Evolutionary conservation across 2,113 vertebrate species (phyloP).

Genomic region (Todiramphus chloris): DNA sequence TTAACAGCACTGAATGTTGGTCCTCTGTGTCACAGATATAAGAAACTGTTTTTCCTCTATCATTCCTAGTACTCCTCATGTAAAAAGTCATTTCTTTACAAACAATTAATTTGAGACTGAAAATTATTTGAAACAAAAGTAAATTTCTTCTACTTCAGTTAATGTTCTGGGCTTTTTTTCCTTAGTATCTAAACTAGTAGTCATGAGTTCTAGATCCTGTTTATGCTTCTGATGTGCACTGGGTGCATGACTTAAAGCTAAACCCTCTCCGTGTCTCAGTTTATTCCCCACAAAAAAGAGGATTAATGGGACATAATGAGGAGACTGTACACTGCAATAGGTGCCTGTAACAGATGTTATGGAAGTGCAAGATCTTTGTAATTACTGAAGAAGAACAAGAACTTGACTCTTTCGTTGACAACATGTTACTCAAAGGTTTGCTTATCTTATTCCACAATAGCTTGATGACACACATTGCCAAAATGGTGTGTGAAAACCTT

Average conservation of each 20-base stretch:
- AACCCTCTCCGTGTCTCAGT: neutral
- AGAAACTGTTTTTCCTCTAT: neutral
- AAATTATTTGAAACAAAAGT: neutral
- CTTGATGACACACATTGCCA: neutral
- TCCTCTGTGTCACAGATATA: neutral
- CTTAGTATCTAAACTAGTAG: neutral
- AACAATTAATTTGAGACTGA: neutral
- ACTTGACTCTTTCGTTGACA: neutral
- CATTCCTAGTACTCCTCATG: neutral
- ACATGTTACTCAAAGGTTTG: neutral
- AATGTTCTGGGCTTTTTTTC: too few relatives aligned
- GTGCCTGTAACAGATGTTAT: neutral
- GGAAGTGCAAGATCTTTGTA: neutral
- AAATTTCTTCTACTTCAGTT: neutral
- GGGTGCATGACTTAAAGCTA: neutral
- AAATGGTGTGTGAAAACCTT: neutral
- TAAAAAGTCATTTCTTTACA: neutral
- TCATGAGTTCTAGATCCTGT: neutral
- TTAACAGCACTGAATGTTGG: neutral
- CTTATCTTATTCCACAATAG: neutral
- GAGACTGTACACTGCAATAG: neutral
- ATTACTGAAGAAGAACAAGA: neutral
- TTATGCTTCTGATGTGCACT: neutral
- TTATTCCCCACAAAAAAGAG: neutral
- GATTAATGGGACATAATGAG: neutral